Evolutionary conservation across 2,888 invertebrate genomes (phyloP).

Genomic region (Bembecia ichneumoniformis): DNA sequence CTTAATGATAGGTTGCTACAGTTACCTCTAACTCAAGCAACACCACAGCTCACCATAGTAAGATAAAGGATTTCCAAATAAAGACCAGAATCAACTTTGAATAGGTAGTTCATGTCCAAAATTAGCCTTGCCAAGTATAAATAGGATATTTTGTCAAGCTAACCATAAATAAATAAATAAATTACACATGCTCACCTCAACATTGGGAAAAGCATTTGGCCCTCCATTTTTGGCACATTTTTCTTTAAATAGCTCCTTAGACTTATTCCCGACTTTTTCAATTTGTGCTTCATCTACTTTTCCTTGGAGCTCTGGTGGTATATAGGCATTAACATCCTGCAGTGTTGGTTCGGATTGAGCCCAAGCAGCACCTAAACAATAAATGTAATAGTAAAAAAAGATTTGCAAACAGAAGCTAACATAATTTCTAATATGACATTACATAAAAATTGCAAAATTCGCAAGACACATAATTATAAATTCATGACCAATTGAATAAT

Average conservation of each 20-base stretch:
- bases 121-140: no score
- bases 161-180: no score
- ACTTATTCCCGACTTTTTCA: slow-evolving; percentile 41
- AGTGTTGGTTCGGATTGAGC: slow-evolving; percentile 19
- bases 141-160: no score
- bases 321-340: slow-evolving; percentile 15
- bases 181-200: slow-evolving; percentile 49
- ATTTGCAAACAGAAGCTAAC: background rate
- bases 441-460: background rate
- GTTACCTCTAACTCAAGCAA: no score
- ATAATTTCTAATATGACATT: background rate
- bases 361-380: slow-evolving; percentile 13
- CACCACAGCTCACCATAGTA: no score
- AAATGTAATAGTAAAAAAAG: background rate
- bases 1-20: no score
- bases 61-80: no score
- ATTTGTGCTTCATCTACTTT: slow-evolving; percentile 33
- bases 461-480: no score
- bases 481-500: no score
- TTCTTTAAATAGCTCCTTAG: slow-evolving; percentile 68
- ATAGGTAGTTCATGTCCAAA: no score
- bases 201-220: slow-evolving; percentile 65
- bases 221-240: slow-evolving; percentile 78
- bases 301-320: slow-evolving; percentile 39
- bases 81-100: no score